Conservation (phyloP, 1,140 invertebrate genomes). For the Drosophila paulistorum region DNA sequence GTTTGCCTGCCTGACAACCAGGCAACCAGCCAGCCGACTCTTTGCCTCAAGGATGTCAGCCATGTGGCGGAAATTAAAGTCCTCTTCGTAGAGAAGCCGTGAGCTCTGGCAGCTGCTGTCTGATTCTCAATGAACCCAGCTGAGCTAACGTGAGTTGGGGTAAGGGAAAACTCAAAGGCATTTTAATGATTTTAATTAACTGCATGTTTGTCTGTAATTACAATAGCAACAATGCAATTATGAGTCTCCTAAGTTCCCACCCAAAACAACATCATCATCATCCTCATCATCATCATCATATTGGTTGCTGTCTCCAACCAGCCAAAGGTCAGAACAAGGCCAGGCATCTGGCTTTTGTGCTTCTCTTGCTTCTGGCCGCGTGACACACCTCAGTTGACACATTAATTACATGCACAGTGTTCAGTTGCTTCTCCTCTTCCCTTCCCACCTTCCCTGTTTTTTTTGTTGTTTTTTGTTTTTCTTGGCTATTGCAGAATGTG, state of each 20-base stretch:
- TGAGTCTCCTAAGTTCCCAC: conserved; percentile 51
- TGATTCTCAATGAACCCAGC: conserved; percentile 23
- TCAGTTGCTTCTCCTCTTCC: background rate
- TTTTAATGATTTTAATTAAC: conserved; percentile 81
- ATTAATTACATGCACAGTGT: conserved; percentile 67
- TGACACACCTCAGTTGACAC: conserved; percentile 68
- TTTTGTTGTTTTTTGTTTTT: conserved; percentile 2
- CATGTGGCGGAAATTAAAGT: conserved; percentile 67
- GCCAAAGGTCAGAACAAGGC: conserved; percentile 44
- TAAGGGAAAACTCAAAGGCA: conserved; percentile 54
- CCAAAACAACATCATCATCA: conserved; percentile 18
- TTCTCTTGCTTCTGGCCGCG: conserved; percentile 19
- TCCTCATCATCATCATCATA: conserved; percentile 14
- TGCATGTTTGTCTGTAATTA: conserved; percentile 77
- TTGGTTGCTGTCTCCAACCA: conserved; percentile 30
- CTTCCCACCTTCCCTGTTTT: background rate
- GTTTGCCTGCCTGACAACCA: conserved; percentile 3
- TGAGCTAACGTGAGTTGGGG: background rate
- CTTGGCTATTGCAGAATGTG: background rate
- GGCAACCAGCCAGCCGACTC: background rate
- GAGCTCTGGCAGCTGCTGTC: conserved; percentile 17
- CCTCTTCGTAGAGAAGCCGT: conserved; percentile 26
- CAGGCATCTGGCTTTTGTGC: conserved; percentile 50
- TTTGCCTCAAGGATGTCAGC: conserved; percentile 31
- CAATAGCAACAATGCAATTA: conserved; percentile 77